A percentile compares a stretch with the other conserved stretches of the same genome.
These are phyloP conservation scores for Panagrolaimus sp. DNA, from an alignment of 1,140 invertebrate genomes.

Conservation along the genomic window DNA sequence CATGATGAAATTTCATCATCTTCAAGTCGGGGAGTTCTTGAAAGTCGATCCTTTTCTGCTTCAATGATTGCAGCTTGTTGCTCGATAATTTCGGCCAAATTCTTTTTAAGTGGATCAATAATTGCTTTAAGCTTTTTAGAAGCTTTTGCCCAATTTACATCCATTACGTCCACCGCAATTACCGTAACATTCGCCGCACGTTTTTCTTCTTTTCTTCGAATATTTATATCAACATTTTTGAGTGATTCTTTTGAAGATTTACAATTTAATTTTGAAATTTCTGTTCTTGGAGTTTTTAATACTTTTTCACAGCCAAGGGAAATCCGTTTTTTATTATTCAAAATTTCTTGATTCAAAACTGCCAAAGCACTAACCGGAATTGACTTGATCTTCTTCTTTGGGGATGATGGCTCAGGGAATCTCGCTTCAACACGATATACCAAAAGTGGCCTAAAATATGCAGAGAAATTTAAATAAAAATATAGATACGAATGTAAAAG, in stretches of 20 bases:
- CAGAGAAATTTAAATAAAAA: background rate
- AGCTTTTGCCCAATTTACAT: constrained; percentile 14
- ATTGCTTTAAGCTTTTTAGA: background rate
- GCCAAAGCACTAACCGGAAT: background rate
- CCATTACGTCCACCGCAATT: constrained; percentile 11
- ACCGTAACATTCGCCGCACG: constrained; percentile 9
- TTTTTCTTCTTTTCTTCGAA: constrained; percentile 11
- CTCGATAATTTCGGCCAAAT: background rate
- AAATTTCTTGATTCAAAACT: constrained; percentile 8
- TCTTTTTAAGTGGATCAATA: background rate
- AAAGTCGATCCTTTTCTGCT: background rate
- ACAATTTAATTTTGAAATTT: background rate
- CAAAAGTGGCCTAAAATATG: background rate
- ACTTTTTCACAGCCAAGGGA: background rate
- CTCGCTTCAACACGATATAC: background rate
- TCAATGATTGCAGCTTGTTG: constrained; percentile 15
- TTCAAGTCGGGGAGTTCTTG: background rate
- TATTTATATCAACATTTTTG: constrained; percentile 5
- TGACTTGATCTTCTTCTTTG: too few species aligned
- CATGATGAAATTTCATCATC: background rate
- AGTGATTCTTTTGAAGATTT: background rate
- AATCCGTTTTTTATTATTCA: background rate
- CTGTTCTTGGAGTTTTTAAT: background rate
- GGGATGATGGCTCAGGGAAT: background rate
- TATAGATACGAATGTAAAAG: background rate